phyloP scores from a whole-genome alignment of 2,113 vertebrate genomes.

The Parus major region DNA sequence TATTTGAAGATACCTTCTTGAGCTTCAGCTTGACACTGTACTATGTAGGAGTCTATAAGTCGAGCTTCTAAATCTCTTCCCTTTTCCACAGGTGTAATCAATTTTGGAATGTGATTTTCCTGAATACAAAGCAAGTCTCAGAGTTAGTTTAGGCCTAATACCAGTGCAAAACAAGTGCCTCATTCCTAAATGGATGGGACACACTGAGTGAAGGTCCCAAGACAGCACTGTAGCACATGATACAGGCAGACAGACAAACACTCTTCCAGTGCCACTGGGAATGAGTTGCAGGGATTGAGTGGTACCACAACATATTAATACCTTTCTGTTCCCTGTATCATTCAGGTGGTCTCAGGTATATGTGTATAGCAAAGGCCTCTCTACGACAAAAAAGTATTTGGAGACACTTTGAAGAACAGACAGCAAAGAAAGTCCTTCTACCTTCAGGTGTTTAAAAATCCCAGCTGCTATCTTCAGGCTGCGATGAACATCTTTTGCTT shows the following conservation, averaged over 20 bases:
- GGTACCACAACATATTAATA: background rate
- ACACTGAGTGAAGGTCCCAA: background rate
- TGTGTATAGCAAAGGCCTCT: background rate
- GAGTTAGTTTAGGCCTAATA: background rate
- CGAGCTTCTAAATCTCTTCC: conserved; percentile 91
- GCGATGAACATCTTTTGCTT: conserved; percentile 96
- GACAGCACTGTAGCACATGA: rapidly evolving
- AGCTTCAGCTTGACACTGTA: conserved; percentile 96
- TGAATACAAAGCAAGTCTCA: conserved; percentile 52
- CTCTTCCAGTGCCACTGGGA: background rate
- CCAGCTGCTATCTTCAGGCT: conserved; percentile 94
- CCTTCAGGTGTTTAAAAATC: conserved; percentile 96
- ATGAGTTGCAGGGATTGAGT: background rate
- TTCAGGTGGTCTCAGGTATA: background rate
- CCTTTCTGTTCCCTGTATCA: background rate
- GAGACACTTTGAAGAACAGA: background rate
- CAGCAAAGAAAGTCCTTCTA: conserved; percentile 45
- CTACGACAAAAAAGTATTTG: background rate
- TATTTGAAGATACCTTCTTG: conserved; percentile 87
- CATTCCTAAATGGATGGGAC: background rate
- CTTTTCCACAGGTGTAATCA: conserved; percentile 94
- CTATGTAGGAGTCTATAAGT: conserved; percentile 89
- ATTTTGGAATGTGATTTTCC: conserved; percentile 89
- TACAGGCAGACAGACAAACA: background rate
- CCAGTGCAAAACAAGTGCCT: background rate